Percentiles rank a stretch among this genome's conserved stretches.
These are phyloP conservation scores for Zoanthus sansibaricus DNA, from an alignment of 92 coral and sea anemone genomes.

Conservation along the genomic window DNA sequence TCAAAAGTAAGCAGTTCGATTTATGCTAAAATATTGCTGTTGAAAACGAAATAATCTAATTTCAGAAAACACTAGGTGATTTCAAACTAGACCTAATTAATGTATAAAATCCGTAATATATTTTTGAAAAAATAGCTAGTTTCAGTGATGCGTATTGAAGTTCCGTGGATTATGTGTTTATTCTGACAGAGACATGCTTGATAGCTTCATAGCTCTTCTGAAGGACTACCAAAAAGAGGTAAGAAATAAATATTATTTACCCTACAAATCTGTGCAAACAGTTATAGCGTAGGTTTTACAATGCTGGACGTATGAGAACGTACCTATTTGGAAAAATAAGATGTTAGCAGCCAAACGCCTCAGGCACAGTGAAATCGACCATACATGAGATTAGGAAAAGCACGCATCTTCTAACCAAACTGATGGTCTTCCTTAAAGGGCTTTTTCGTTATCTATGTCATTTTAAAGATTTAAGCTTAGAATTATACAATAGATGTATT, in stretches of 20 bases:
- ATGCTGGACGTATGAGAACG: background rate
- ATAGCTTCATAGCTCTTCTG: slow-evolving; percentile 85
- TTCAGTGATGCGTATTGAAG: background rate
- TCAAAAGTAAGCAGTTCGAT: too few species aligned
- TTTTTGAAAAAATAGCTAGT: background rate
- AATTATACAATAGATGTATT: background rate
- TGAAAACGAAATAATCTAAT: too few species aligned
- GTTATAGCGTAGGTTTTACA: background rate
- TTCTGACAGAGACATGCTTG: slow-evolving; percentile 84
- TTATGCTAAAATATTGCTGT: too few species aligned
- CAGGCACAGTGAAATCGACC: background rate
- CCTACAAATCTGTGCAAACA: background rate
- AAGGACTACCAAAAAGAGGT: slow-evolving; percentile 98
- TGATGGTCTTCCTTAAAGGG: background rate
- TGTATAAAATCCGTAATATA: too few species aligned
- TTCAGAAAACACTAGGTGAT: too few species aligned
- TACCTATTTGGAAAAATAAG: too few species aligned
- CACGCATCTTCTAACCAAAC: background rate
- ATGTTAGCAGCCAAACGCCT: background rate
- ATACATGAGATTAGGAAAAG: background rate
- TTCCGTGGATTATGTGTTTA: background rate
- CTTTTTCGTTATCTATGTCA: background rate
- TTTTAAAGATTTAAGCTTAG: background rate
- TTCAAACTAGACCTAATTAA: too few species aligned
- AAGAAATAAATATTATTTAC: background rate